Conservation (phyloP, 2,797 vertebrate genomes). For the Galaxias olidus region DNA sequence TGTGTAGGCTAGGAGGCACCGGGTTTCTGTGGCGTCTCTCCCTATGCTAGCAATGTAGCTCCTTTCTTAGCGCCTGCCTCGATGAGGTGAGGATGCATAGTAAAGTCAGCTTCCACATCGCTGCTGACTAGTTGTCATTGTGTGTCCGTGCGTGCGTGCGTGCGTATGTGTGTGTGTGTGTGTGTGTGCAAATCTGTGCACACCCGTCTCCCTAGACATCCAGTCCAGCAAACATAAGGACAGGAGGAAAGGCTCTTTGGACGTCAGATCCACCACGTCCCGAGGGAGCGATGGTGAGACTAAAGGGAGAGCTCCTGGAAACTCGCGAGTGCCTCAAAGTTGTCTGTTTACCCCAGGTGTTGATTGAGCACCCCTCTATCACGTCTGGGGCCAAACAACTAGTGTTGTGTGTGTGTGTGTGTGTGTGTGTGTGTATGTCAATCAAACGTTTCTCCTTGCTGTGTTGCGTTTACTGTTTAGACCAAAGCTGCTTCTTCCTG, state of each 20-base stretch:
- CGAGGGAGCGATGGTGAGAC: constrained; percentile 90
- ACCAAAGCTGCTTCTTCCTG: neutral
- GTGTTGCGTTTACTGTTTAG: neutral
- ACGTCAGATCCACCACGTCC: constrained; percentile 87
- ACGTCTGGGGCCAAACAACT: neutral
- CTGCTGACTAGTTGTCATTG: neutral
- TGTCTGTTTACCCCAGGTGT: constrained; percentile 47
- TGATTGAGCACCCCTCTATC: constrained; percentile 38
- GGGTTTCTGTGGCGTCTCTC: too few relatives aligned
- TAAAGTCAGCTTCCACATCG: neutral
- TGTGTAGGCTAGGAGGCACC: too few relatives aligned
- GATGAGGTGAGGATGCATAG: too few relatives aligned
- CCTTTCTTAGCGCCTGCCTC: too few relatives aligned
- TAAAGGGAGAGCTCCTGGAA: constrained; percentile 49
- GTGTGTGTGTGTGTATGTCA: neutral
- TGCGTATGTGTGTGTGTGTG: constrained; percentile 32
- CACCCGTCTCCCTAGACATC: constrained; percentile 76
- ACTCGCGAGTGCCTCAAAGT: constrained; percentile 41
- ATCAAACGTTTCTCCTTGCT: neutral
- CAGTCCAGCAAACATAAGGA: constrained; percentile 91
- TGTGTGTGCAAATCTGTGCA: neutral
- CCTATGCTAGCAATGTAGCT: too few relatives aligned
- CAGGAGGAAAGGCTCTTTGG: constrained; percentile 93
- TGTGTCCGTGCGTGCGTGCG: constrained; percentile 12
- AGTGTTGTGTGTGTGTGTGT: too few relatives aligned